These are phyloP conservation scores for Pteromalus puparum DNA, from an alignment of 1,140 invertebrate genomes.

Conservation along the genomic window DNA sequence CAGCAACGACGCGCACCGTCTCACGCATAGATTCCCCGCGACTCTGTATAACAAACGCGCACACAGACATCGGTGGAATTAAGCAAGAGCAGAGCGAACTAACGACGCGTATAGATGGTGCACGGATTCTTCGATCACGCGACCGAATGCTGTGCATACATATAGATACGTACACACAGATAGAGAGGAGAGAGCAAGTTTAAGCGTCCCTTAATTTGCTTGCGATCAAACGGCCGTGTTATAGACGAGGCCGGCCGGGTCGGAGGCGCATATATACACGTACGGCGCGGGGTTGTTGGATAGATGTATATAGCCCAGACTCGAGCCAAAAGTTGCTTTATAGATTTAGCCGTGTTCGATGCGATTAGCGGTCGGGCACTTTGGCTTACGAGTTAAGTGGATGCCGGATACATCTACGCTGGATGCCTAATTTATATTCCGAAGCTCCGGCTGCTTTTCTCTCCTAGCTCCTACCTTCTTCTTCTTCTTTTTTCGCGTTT, in stretches of 20 bases:
- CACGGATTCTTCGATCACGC: neutral
- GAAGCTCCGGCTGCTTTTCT: neutral
- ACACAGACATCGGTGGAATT: neutral
- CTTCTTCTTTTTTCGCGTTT: neutral
- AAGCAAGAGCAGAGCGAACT: neutral
- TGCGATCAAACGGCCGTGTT: constrained; percentile 20
- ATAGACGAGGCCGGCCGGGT: neutral
- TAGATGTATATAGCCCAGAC: neutral
- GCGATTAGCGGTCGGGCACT: constrained; percentile 34
- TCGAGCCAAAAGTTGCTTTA: constrained; percentile 28
- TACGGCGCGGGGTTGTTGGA: neutral
- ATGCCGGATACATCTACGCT: neutral
- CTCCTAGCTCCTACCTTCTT: too few species aligned
- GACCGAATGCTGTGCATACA: neutral
- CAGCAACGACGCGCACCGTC: neutral
- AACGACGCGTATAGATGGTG: neutral
- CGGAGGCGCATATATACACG: neutral
- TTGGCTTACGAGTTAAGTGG: constrained; percentile 32
- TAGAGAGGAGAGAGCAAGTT: neutral
- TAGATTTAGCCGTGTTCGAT: constrained; percentile 40
- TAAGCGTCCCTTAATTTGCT: constrained; percentile 26
- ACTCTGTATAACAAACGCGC: neutral
- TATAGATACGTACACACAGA: constrained; percentile 6
- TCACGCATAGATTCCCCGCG: too few species aligned
- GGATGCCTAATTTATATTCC: neutral